These are phyloP conservation scores for Macrosiphum euphorbiae DNA, from an alignment of 2,888 invertebrate genomes.

Conservation along the genomic window DNA sequence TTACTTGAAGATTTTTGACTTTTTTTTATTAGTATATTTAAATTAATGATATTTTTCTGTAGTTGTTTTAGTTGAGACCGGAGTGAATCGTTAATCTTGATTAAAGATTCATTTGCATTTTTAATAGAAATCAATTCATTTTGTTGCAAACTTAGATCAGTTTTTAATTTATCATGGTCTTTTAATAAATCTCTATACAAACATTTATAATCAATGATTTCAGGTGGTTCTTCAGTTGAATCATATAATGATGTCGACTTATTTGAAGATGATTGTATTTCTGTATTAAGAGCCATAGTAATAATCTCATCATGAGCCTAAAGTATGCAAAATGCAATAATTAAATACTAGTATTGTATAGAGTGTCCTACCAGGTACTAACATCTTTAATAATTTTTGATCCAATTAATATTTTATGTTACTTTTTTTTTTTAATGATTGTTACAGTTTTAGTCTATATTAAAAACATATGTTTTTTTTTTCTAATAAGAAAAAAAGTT, in stretches of 20 bases:
- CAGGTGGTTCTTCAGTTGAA: slow-evolving; percentile 23
- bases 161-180: slow-evolving; percentile 23
- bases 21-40: not conserved
- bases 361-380: not conserved
- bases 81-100: slow-evolving; percentile 28
- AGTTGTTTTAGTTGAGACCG: not conserved
- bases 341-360: slow-evolving; percentile 1
- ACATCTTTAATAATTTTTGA: slow-evolving; percentile 12
- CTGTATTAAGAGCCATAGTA: slow-evolving; percentile 28
- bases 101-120: not conserved
- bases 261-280: slow-evolving; percentile 32
- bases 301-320: slow-evolving; percentile 42
- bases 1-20: slow-evolving; percentile 9
- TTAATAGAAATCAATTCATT: slow-evolving; percentile 27
- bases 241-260: not conserved
- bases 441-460: not conserved
- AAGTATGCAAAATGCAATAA: slow-evolving; percentile 20
- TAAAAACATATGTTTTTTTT: no score
- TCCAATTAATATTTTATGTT: slow-evolving; percentile 19
- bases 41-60: slow-evolving; percentile 14
- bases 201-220: slow-evolving; percentile 24
- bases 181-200: slow-evolving; percentile 20
- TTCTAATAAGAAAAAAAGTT: not conserved
- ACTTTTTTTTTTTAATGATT: slow-evolving; percentile 17
- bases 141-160: not conserved